Conservation (phyloP, 2,113 vertebrate genomes). For the Colaptes auratus region DNA sequence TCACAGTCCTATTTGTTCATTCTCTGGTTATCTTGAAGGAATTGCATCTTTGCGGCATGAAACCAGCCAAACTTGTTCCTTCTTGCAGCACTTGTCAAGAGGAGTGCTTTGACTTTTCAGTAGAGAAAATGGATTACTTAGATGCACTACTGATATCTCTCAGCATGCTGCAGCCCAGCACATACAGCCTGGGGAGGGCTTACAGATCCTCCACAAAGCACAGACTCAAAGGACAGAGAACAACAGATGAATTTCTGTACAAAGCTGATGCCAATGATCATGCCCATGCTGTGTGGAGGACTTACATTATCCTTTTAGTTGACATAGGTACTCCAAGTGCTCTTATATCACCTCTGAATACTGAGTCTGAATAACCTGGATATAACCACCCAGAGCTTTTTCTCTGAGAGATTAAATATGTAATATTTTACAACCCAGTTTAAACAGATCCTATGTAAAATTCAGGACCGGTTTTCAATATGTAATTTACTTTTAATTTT, state of each 20-base stretch:
- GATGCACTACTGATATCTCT: neutral
- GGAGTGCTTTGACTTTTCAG: neutral
- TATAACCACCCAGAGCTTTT: neutral
- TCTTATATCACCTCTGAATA: neutral
- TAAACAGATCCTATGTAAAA: constrained; percentile 37
- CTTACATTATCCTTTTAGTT: fast-evolving
- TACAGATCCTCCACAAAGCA: neutral
- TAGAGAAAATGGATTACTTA: neutral
- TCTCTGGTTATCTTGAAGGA: neutral
- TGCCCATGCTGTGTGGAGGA: neutral
- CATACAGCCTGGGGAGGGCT: neutral
- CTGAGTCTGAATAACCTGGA: neutral
- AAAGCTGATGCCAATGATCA: fast-evolving
- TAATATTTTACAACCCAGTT: constrained; percentile 35
- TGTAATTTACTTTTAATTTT: constrained; percentile 44
- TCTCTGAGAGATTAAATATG: constrained; percentile 24
- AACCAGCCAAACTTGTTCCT: neutral
- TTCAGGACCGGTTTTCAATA: constrained; percentile 40
- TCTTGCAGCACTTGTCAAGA: neutral
- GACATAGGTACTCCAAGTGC: neutral
- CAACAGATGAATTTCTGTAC: neutral
- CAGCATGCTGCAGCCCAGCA: neutral
- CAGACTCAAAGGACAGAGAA: neutral
- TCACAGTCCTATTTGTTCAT: neutral
- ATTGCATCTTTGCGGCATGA: neutral